Conservation (phyloP, 2,113 vertebrate genomes). For the Pachycephala philippinensis region DNA sequence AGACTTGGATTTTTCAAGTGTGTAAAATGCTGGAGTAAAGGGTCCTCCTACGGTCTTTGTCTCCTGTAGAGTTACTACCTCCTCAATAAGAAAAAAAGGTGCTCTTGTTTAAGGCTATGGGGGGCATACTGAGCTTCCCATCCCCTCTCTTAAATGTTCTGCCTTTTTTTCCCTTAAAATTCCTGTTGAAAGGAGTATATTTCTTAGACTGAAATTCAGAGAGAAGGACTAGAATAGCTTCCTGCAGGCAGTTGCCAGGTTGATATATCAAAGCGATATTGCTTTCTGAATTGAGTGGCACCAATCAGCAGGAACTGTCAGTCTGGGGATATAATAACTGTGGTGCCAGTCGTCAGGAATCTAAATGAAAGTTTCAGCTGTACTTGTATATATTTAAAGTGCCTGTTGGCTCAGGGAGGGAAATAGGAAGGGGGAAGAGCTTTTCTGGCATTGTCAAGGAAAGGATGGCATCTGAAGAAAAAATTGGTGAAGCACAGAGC, state of each 20-base stretch:
- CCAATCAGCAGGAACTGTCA: slow-evolving; percentile 62
- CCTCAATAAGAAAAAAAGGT: slow-evolving; percentile 52
- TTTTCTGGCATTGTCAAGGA: background rate
- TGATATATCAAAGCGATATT: slow-evolving; percentile 51
- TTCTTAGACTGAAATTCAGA: slow-evolving; percentile 47
- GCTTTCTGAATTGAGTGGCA: slow-evolving; percentile 61
- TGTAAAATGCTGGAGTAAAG: slow-evolving; percentile 3
- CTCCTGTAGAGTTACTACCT: slow-evolving; percentile 35
- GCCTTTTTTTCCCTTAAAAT: slow-evolving; percentile 29
- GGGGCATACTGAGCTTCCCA: slow-evolving; percentile 2
- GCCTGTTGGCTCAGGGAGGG: background rate
- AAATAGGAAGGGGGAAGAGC: background rate
- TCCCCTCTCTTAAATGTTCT: slow-evolving; percentile 34
- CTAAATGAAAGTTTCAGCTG: slow-evolving; percentile 39
- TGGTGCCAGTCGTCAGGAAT: slow-evolving; percentile 52
- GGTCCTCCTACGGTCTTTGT: slow-evolving; percentile 2
- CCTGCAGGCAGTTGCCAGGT: slow-evolving; percentile 53
- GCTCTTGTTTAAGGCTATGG: background rate
- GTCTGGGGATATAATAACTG: slow-evolving; percentile 53
- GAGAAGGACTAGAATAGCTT: slow-evolving; percentile 56
- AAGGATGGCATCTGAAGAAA: background rate
- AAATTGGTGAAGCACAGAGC: background rate
- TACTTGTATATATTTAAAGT: slow-evolving; percentile 30
- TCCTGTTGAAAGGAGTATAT: slow-evolving; percentile 27
- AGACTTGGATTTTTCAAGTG: slow-evolving; percentile 4